A percentile compares a stretch with the other conserved stretches of the same genome.
Conservation (phyloP, 2,113 vertebrate species). For the Dasypus novemcinctus region DNA sequence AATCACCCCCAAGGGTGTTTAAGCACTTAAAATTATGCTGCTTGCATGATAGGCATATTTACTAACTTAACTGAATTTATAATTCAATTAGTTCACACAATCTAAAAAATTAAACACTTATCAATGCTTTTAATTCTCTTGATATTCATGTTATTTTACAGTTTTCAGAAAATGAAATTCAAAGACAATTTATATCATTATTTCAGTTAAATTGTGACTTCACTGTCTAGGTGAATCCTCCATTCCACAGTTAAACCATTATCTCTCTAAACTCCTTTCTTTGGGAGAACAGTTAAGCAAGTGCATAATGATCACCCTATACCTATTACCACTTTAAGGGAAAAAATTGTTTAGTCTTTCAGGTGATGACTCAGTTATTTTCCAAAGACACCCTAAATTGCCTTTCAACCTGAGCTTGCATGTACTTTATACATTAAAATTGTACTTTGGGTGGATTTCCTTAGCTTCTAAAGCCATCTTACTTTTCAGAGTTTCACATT, state of each 20-base stretch:
- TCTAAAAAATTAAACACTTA: conserved; percentile 6
- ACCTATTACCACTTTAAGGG: background rate
- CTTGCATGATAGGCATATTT: background rate
- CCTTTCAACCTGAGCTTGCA: background rate
- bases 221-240: background rate
- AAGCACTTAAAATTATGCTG: background rate
- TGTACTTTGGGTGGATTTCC: background rate
- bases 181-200: background rate
- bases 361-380: background rate
- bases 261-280: background rate
- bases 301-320: background rate
- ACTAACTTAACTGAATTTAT: background rate
- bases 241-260: background rate
- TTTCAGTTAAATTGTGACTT: background rate
- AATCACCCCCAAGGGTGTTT: background rate
- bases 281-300: background rate
- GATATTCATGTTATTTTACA: background rate
- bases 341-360: background rate
- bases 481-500: conserved; percentile 10
- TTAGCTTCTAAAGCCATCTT: conserved; percentile 3
- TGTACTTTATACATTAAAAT: no score
- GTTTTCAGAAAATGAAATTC: background rate
- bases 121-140: background rate
- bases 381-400: background rate
- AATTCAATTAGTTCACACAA: background rate